Base-by-base conservation (phyloP, 1,140 invertebrate genomes). In the Cryptotermes secundus region DNA sequence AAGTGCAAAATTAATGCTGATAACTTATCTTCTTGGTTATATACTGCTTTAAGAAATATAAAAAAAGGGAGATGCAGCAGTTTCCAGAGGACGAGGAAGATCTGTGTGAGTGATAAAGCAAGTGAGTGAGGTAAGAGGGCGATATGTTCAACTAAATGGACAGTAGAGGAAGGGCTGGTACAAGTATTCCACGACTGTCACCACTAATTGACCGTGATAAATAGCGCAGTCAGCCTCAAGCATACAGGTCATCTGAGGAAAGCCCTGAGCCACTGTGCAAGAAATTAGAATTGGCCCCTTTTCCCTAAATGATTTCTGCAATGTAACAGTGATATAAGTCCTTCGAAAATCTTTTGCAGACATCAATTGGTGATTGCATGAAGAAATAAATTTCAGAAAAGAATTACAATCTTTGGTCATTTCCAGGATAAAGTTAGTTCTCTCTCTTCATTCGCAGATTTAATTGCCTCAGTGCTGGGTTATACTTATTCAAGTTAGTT, bases 121-220 rank as follows among this genome's bases (percentile, higher is more conserved):
- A 7, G 10, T 26, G n/a, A 31, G 59, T n/a, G 59, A 72, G 26
- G 59, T 7, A 12, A 72, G 59, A 26, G 59, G 59, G 59, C 59
- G 59, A 72, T 72, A 31, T 72, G 59, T 72, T 6, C 59, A 72
- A 31, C 59, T 72, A 72, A 72, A 72, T 72, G 59, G 59, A 72
- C 59, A 16, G 59, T 16, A 31, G 9, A 31, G 59, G 45, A 49
- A 72, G 59, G 59, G 59, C n/a, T 31, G 59, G 2, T n/a, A 16
- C 59, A 49, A 16, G 45, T 49, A 19, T 19, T 49, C 45, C 45
- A 72, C 59, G 59, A 72, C 59, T 72, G 59, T 72, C 59, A 2
- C 59, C 59, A 72, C 59, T 72, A 72, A 72, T 72, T 72, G 59
- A 72, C 59, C n/a, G 59, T 72, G 59, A 72, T 72, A 31, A 72